Evolutionary conservation across 1,140 invertebrate genomes (phyloP), one percentile per base, ranked within the genome.

Genomic region (Paralvinella palmiformis): DNA sequence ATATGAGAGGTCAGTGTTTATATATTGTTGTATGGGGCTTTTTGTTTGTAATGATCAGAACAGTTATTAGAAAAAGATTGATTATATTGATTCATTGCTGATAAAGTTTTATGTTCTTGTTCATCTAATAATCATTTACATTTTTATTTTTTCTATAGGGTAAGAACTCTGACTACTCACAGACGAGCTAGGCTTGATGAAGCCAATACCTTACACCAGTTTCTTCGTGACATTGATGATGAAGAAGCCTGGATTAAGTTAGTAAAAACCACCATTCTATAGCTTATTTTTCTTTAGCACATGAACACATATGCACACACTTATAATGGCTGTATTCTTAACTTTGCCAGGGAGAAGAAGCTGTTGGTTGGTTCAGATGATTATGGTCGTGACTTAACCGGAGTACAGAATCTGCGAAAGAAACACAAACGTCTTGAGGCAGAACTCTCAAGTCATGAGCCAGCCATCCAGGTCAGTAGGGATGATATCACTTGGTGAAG

Each of bases 231-330:
- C 77, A 98, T 99, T 77, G 96, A 96, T 68, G 96, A 99, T 79
- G 96, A 99, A 80, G 96, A 99, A 80, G 95, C 92, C n/a, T 99
- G 96, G 96, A 99, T 99, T 75, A 98, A 98, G 87, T 89, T 69
- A 71, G 84, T 80, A 32, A 10, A 10, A 10, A 41, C n/a, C 37
- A 41, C 37, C 10, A 10, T 41, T 41, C 37, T 41, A 41, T 41
- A 41, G 10, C 37, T 10, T 10, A 41, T 41, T 41, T 10, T 10
- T 41, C 10, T n/a, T 41, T 41, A 41, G 10, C n/a, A 41, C 37
- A 41, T 41, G 37, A 41, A 41, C n/a, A 10, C n/a, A n/a, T n/a
- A n/a, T n/a, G n/a, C n/a, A n/a, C n/a, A n/a, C n/a, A n/a, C n/a
- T n/a, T n/a, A n/a, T n/a, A n/a, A n/a, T n/a, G n/a, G n/a, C n/a